phyloP scores from a whole-genome alignment of 2,888 invertebrate species.

The Matsumyia berberina region DNA sequence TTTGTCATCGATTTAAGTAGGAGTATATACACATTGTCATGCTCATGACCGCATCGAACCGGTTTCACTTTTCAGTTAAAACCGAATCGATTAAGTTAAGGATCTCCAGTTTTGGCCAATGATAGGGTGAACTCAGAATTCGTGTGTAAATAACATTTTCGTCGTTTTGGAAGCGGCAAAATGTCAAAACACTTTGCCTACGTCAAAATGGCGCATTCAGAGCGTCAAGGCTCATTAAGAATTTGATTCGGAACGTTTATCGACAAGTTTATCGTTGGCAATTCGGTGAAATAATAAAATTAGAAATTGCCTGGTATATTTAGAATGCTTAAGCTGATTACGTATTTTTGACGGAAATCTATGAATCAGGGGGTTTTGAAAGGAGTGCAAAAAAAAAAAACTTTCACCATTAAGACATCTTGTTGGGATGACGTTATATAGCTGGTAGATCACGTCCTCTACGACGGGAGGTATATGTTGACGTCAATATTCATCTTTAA shows the following conservation, averaged over 20 bases:
- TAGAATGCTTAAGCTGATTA: conserved; percentile 5
- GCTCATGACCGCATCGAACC: conserved; percentile 1
- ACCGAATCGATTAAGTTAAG: conserved; percentile 30
- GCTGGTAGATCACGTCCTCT: conserved; percentile 10
- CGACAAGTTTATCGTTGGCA: conserved; percentile 8
- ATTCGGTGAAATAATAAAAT: conserved; percentile 13
- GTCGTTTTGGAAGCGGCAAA: conserved; percentile 7
- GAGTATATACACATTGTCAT: background rate
- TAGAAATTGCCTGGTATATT: conserved; percentile 12
- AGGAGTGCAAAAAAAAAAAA: background rate
- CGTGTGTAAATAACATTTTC: conserved; percentile 20
- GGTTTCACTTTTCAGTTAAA: background rate
- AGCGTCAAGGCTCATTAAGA: background rate
- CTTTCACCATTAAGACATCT: conserved; percentile 21
- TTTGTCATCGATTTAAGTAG: background rate
- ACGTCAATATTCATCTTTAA: conserved; percentile 14
- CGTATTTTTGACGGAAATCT: background rate
- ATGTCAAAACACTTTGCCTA: conserved; percentile 18
- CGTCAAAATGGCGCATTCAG: conserved; percentile 24
- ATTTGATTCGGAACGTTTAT: background rate
- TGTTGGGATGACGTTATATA: conserved; percentile 3
- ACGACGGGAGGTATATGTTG: background rate
- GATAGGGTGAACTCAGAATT: conserved; percentile 3
- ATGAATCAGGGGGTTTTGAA: conserved; percentile 15
- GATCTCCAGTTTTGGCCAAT: background rate